Conservation (phyloP, 2,797 vertebrate genomes). For the Denticeps clupeoides region DNA sequence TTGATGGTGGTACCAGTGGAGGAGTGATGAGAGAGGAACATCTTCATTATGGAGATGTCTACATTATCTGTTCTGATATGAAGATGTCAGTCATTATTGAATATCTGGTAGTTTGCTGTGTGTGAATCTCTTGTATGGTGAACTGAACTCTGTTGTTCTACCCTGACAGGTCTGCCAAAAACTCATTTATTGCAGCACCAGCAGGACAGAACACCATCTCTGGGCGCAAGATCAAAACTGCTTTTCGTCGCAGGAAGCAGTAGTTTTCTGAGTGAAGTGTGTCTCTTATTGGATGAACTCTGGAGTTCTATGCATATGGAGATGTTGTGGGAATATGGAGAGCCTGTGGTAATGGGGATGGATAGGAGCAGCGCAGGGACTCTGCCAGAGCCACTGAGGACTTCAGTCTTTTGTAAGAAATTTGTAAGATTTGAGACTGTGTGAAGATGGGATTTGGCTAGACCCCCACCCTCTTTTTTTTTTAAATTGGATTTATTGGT, state of each 20-base stretch:
- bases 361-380: slow-evolving; percentile 39
- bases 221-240: slow-evolving; percentile 91
- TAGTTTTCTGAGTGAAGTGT: not conserved
- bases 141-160: too few relatives aligned
- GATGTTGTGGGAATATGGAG: slow-evolving; percentile 24
- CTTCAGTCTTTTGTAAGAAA: too few relatives aligned
- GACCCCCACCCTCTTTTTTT: too few relatives aligned
- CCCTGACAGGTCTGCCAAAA: slow-evolving; percentile 57
- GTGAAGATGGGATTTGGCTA: too few relatives aligned
- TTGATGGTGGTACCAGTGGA: too few relatives aligned
- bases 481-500: slow-evolving; percentile 4
- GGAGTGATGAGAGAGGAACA: too few relatives aligned
- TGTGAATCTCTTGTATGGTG: too few relatives aligned
- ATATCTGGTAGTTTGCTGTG: not conserved
- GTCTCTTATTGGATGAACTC: slow-evolving; percentile 36
- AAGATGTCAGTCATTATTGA: not conserved
- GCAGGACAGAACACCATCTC: slow-evolving; percentile 60
- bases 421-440: too few relatives aligned
- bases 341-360: slow-evolving; percentile 27
- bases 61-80: not conserved
- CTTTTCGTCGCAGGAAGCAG: slow-evolving; percentile 89
- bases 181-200: slow-evolving; percentile 43
- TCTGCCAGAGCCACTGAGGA: too few relatives aligned
- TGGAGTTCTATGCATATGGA: slow-evolving; percentile 49
- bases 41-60: too few relatives aligned